These are phyloP conservation scores for Nomada flava DNA, from an alignment of 2,888 invertebrate species.

Conservation along the genomic window DNA sequence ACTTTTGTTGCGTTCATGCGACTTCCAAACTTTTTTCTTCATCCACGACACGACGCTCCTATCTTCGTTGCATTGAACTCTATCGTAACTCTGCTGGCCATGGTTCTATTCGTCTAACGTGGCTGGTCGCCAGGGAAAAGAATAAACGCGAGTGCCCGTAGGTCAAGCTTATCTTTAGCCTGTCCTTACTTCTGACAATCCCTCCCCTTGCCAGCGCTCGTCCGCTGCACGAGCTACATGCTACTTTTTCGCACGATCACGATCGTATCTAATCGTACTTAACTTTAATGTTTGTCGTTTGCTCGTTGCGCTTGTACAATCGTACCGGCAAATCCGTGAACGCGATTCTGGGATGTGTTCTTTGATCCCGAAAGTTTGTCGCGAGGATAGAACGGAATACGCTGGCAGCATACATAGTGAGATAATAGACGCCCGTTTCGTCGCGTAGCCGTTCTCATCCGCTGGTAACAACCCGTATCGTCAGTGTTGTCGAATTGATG, in stretches of 20 bases:
- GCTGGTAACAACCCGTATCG: not conserved
- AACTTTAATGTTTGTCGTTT: not conserved
- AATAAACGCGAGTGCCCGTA: not conserved
- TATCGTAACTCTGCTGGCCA: not conserved
- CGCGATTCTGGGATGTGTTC: conserved; percentile 16
- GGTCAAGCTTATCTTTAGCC: conserved; percentile 31
- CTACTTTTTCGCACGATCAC: too few species aligned
- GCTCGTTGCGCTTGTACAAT: not conserved
- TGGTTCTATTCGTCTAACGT: not conserved
- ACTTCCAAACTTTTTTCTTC: not conserved
- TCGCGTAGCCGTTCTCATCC: not conserved
- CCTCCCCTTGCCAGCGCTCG: too few species aligned
- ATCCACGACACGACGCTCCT: not conserved
- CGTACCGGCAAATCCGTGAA: too few species aligned
- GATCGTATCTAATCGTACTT: not conserved
- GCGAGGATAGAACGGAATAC: not conserved
- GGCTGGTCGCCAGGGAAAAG: not conserved
- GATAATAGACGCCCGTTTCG: not conserved
- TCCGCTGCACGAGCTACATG: too few species aligned
- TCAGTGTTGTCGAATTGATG: not conserved
- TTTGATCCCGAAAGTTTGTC: not conserved
- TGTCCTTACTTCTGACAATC: too few species aligned
- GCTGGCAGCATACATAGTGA: not conserved
- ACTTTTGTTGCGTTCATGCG: not conserved
- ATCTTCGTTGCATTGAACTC: conserved; percentile 31